Evolutionary conservation across 2,888 invertebrate genomes (phyloP), one percentile per base, ranked within the genome.

Genomic region (Salpingus planirostris): DNA sequence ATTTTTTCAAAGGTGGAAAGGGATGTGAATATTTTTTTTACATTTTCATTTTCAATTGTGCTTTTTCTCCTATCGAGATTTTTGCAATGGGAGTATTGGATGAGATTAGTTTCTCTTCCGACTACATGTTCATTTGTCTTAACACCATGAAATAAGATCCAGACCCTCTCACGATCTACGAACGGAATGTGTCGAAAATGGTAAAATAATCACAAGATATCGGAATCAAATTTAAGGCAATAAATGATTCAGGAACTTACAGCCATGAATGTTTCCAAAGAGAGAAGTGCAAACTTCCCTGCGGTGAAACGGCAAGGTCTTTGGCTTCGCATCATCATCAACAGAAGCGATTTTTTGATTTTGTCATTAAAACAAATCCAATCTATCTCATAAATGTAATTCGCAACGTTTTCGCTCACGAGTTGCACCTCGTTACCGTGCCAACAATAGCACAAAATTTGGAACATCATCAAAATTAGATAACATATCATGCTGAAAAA

Each of bases 321-420:
- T 32, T 36, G 36, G n/a, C 25, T 25, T 13, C 31, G 13, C 29
- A 36, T 31, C 36, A 36, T 36, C 4, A 31, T 27, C 5, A 36
- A 15, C 3, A 31, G 22, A 3, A 36, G 13, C 11, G 18, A 13
- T 11, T 27, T 26, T 23, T 36, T 36, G 2, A 12, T 10, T 2
- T 13, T 15, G 15, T 31, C 31, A 11, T 27, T 31, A n/a, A 15
- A 24, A 6, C 26, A 12, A 3, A 31, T 5, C 36, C 36, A 36
- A 13, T 36, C 21, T 7, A 24, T 36, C 2, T 31, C 5, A 13
- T 21, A 36, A 1, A 27, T 26, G 24, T 24, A 7, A 7, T 7
- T 15, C 2, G 27, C 15, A 2, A 36, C 18, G 5, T 23, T n/a
- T 4, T 31, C 26, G 13, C 36, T 36, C 1, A 31, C 24, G 2